phyloP scores from a whole-genome alignment of 2,888 invertebrate genomes.

The Lasioglossum malachurum region DNA sequence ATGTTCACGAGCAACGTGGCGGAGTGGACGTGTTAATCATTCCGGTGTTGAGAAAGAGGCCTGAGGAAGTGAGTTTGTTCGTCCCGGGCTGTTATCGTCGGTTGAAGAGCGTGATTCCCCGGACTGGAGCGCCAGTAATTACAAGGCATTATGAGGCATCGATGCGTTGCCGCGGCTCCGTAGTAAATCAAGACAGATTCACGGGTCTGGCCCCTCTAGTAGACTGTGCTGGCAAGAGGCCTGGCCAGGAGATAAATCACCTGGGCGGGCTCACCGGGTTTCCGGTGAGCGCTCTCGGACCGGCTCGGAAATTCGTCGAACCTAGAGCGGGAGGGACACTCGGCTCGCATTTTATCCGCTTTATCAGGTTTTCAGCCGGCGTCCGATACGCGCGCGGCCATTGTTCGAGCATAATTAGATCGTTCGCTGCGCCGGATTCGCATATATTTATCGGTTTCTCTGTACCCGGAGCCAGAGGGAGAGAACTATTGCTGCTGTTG shows the following conservation, averaged over 20 bases:
- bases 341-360: constrained; percentile 52
- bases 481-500: constrained; percentile 25
- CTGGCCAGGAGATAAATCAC: constrained; percentile 56
- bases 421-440: constrained; percentile 58
- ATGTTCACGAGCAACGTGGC: background rate
- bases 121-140: constrained; percentile 44
- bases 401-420: constrained; percentile 66
- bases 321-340: background rate
- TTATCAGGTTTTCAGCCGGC: constrained; percentile 59
- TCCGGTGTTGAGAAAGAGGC: background rate
- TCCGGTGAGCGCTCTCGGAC: background rate
- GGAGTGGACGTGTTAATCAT: constrained; percentile 43
- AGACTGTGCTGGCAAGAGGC: constrained; percentile 46
- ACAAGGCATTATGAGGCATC: constrained; percentile 61
- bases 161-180: constrained; percentile 51
- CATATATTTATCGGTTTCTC: constrained; percentile 61
- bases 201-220: constrained; percentile 32
- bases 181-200: constrained; percentile 63
- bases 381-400: constrained; percentile 52
- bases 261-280: constrained; percentile 9
- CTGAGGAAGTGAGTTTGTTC: constrained; percentile 43
- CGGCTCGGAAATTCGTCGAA: background rate
- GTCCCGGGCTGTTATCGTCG: constrained; percentile 44
- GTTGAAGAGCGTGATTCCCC: constrained; percentile 32
- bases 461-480: constrained; percentile 13